Percentiles rank a stretch among this genome's conserved stretches.
phyloP scores from a whole-genome alignment of 2,888 invertebrate species.

The Dryobota labecula region DNA sequence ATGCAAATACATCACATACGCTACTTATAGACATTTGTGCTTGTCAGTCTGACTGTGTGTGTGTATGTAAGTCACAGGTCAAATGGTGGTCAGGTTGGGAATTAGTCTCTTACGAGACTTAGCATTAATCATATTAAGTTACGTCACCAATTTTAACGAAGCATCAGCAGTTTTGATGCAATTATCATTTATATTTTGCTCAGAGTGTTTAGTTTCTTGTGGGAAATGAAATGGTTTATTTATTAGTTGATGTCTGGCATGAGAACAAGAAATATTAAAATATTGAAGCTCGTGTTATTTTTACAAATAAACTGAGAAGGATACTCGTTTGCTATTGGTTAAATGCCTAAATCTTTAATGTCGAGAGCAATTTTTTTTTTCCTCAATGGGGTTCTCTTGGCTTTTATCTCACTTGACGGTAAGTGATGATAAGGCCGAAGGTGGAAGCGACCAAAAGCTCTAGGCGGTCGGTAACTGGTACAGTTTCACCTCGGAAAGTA shows the following conservation, averaged over 20 bases:
- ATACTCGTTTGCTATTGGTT: too few relatives aligned
- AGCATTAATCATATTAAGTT: constrained; percentile 51
- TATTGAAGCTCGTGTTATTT: constrained; percentile 4
- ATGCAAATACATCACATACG: constrained; percentile 21
- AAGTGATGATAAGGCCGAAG: too few relatives aligned
- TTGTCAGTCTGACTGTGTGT: constrained; percentile 25
- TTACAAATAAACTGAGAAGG: background rate
- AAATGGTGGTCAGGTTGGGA: constrained; percentile 69
- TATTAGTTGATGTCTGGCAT: background rate
- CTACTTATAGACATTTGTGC: constrained; percentile 24
- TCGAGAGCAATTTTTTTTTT: too few relatives aligned
- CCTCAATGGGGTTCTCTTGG: too few relatives aligned
- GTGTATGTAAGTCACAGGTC: constrained; percentile 73
- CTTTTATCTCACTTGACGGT: too few relatives aligned
- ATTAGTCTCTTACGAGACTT: constrained; percentile 49
- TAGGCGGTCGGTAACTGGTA: too few relatives aligned
- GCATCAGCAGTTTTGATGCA: constrained; percentile 25
- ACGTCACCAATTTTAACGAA: constrained; percentile 33
- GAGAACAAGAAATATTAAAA: constrained; percentile 3
- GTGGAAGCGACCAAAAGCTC: too few relatives aligned
- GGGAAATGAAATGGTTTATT: constrained; percentile 22
- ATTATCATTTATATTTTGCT: constrained; percentile 17
- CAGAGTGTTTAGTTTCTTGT: constrained; percentile 6
- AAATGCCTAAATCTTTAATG: too few relatives aligned
- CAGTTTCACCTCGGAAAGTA: too few relatives aligned